These are phyloP conservation scores for Norana najaformis DNA, from an alignment of 2,888 invertebrate species.

Conservation along the genomic window DNA sequence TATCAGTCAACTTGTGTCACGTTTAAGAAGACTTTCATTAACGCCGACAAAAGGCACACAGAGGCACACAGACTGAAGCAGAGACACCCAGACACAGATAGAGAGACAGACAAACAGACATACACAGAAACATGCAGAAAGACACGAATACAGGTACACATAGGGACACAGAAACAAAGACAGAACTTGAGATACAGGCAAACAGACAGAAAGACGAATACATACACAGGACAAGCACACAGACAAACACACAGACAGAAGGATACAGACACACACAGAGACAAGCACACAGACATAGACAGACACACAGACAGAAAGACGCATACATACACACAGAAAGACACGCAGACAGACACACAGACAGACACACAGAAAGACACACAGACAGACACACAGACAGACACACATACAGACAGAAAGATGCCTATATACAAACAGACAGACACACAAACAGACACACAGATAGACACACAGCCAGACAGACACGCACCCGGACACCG, in stretches of 20 bases:
- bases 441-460: too few species aligned
- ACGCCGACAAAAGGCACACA: not conserved
- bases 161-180: not conserved
- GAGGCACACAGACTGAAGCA: not conserved
- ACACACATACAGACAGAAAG: not conserved
- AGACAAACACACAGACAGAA: not conserved
- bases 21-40: constrained; percentile 25
- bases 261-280: not conserved
- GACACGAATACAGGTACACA: not conserved
- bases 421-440: not conserved
- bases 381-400: not conserved
- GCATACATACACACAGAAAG: too few species aligned
- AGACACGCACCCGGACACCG: not conserved
- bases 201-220: not conserved
- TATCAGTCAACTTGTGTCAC: constrained; percentile 17
- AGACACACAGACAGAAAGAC: not conserved
- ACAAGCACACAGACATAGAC: too few species aligned
- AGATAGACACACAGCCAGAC: not conserved
- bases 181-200: too few species aligned
- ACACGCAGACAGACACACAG: not conserved
- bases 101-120: not conserved
- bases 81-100: not conserved
- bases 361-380: not conserved
- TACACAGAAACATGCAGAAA: too few species aligned
- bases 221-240: not conserved